A percentile compares a stretch with the other conserved stretches of the same genome.
Evolutionary conservation across 2,888 invertebrate species (phyloP).

Genomic region (Ophioninae sp.): DNA sequence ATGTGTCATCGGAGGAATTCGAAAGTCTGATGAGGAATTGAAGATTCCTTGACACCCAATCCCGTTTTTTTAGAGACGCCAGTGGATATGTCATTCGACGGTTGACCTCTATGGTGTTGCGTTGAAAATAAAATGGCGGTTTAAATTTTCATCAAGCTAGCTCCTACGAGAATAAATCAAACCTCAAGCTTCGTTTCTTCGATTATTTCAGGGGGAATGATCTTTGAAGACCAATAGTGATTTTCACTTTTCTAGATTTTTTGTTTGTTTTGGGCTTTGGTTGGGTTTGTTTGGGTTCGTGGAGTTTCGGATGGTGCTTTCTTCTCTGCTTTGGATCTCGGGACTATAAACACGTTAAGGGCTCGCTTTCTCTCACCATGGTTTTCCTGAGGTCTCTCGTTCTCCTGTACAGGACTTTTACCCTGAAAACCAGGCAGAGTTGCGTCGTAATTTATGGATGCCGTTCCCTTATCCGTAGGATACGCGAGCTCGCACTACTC

Average conservation of each 20-base stretch:
- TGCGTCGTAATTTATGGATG: conserved; percentile 81
- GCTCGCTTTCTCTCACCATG: conserved; percentile 71
- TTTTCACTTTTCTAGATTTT: neutral
- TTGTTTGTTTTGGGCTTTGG: too few relatives aligned
- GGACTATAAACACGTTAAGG: conserved; percentile 38
- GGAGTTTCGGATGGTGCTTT: conserved; percentile 14
- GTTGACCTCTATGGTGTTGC: too few relatives aligned
- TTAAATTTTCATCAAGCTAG: too few relatives aligned
- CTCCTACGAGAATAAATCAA: conserved; percentile 28
- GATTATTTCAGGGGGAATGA: conserved; percentile 49
- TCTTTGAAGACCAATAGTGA: conserved; percentile 46
- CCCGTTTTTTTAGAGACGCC: too few relatives aligned
- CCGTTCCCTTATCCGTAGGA: conserved; percentile 81
- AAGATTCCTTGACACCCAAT: too few relatives aligned
- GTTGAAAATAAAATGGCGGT: conserved; percentile 2
- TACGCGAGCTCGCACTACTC: conserved; percentile 74
- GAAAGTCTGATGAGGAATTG: too few relatives aligned
- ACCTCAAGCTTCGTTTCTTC: neutral
- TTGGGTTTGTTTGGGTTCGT: conserved; percentile 4
- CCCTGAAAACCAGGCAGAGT: conserved; percentile 75
- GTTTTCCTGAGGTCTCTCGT: conserved; percentile 65
- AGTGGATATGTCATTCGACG: too few relatives aligned
- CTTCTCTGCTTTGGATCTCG: conserved; percentile 27
- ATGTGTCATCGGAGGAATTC: too few relatives aligned
- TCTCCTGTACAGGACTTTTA: conserved; percentile 80